phyloP scores from a whole-genome alignment of 2,113 vertebrate species.

The Psilopsiagon aymara region DNA sequence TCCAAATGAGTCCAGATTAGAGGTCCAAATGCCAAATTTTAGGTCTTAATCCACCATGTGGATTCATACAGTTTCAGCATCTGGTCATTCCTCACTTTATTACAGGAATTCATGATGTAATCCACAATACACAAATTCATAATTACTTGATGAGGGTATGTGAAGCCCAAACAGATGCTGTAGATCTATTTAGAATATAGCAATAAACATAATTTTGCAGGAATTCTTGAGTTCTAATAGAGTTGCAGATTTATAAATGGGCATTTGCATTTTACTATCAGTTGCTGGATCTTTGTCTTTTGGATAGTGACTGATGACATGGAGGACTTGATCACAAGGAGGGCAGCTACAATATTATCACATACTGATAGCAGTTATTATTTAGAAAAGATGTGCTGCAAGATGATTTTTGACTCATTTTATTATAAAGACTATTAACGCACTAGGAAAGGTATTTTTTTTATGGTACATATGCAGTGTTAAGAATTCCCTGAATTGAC shows the following conservation, averaged over 20 bases:
- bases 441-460: not conserved
- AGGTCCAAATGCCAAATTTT: not conserved
- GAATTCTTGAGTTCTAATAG: not conserved
- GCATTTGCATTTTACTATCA: not conserved
- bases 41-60: not conserved
- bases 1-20: not conserved
- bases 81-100: not conserved
- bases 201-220: not conserved
- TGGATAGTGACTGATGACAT: not conserved
- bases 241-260: not conserved
- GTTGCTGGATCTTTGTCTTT: not conserved
- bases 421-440: not conserved
- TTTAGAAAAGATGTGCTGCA: not conserved
- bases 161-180: not conserved
- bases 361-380: not conserved
- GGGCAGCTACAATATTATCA: not conserved
- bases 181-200: not conserved
- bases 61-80: not conserved
- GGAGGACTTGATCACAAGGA: not conserved
- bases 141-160: not conserved
- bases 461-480: not conserved
- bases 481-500: not conserved
- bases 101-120: not conserved
- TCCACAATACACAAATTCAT: not conserved
- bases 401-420: not conserved